Conservation (phyloP, 2,113 vertebrate genomes). For the Vicugna pacos region DNA sequence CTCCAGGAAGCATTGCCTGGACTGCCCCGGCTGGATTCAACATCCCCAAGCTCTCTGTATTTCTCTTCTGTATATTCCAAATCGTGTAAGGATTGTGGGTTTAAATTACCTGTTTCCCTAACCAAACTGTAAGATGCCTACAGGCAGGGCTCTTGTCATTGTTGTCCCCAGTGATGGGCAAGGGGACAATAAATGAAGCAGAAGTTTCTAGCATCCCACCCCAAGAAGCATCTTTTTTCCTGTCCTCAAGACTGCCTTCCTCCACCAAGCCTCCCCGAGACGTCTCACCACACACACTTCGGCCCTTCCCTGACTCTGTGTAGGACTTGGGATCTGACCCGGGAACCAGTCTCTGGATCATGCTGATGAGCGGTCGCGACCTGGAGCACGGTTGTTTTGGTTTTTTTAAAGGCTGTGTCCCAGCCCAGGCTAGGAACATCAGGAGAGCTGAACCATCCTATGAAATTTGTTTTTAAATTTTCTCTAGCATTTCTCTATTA, state of each 20-base stretch:
- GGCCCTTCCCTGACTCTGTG: background rate
- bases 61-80: background rate
- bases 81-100: background rate
- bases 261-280: background rate
- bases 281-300: fast-evolving
- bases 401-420: background rate
- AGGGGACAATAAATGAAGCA: background rate
- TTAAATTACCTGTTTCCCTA: background rate
- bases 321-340: background rate
- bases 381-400: fast-evolving
- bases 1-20: background rate
- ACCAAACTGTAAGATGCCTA: background rate
- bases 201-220: background rate
- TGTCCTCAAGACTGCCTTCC: background rate
- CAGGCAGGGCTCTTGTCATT: background rate
- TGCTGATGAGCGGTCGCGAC: fast-evolving
- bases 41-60: fast-evolving
- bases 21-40: background rate
- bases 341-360: background rate
- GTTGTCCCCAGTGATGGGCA: background rate
- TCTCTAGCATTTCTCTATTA: background rate
- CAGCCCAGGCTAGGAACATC: background rate
- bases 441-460: background rate
- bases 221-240: too few species aligned
- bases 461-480: background rate